These are phyloP conservation scores for Tauraco erythrolophus DNA, from an alignment of 2,113 vertebrate species.

Conservation along the genomic window DNA sequence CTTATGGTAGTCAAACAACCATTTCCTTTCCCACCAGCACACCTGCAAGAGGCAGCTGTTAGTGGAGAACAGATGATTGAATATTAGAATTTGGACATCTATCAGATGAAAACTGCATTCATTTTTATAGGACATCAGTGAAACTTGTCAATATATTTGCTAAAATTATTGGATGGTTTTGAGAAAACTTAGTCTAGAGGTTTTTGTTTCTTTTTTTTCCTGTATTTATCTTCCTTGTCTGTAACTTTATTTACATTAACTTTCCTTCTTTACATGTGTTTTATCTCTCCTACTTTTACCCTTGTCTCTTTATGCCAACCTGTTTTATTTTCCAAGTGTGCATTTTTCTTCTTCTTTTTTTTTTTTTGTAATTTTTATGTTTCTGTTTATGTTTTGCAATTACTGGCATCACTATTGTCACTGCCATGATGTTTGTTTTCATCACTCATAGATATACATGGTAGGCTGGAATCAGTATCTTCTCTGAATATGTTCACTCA, in stretches of 20 bases:
- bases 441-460: neutral
- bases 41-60: neutral
- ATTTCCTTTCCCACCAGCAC: neutral
- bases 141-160: neutral
- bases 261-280: neutral
- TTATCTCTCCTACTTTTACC: neutral
- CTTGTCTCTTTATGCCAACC: fast-evolving
- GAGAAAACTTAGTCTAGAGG: neutral
- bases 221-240: neutral
- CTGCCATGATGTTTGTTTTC: neutral
- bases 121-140: neutral
- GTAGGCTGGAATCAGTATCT: neutral
- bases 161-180: neutral
- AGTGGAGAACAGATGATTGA: neutral
- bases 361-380: neutral
- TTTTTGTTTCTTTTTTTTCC: neutral
- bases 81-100: neutral
- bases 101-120: neutral
- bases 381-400: neutral
- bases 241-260: neutral
- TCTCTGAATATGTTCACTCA: neutral
- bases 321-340: neutral
- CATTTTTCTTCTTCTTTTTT: neutral
- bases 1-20: fast-evolving
- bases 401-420: neutral